Conservation (phyloP, 2,888 invertebrate genomes). For the Matsumyia berberina region DNA sequence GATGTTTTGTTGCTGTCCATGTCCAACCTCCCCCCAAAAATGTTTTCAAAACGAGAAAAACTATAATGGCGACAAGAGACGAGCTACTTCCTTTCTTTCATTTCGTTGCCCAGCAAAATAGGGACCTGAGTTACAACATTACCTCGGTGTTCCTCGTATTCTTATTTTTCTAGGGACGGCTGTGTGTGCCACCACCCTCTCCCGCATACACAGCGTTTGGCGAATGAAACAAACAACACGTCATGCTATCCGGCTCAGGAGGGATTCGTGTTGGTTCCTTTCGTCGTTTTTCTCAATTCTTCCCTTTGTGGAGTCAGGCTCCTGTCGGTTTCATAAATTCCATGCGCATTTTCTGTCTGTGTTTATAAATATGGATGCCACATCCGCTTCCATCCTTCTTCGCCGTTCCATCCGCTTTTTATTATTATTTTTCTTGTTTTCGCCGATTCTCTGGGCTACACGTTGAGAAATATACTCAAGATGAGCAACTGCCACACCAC, state of each 20-base stretch:
- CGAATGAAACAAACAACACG: constrained; percentile 58
- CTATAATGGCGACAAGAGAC: constrained; percentile 44
- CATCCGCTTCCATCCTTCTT: constrained; percentile 48
- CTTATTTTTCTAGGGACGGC: not conserved
- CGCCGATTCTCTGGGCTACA: constrained; percentile 4
- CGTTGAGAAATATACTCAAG: not conserved
- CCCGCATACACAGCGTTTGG: constrained; percentile 8
- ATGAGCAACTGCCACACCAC: not conserved
- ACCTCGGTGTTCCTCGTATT: not conserved
- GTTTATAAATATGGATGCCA: constrained; percentile 64
- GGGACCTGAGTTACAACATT: constrained; percentile 47
- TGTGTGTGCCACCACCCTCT: constrained; percentile 7
- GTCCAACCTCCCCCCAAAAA: not conserved
- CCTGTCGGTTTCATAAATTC: constrained; percentile 49
- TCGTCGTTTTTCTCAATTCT: not conserved
- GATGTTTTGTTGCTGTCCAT: not conserved
- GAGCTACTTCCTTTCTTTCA: constrained; percentile 48
- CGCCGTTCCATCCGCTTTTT: constrained; percentile 3
- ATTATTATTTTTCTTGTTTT: constrained; percentile 16
- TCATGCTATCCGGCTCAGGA: constrained; percentile 29
- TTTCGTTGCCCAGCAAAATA: constrained; percentile 5
- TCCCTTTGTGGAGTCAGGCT: constrained; percentile 3
- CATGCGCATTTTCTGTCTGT: constrained; percentile 55
- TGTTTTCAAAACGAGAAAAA: not conserved
- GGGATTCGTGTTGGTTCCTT: constrained; percentile 1